Conservation (phyloP, 2,888 invertebrate genomes). For the Lathronympha strigana region DNA sequence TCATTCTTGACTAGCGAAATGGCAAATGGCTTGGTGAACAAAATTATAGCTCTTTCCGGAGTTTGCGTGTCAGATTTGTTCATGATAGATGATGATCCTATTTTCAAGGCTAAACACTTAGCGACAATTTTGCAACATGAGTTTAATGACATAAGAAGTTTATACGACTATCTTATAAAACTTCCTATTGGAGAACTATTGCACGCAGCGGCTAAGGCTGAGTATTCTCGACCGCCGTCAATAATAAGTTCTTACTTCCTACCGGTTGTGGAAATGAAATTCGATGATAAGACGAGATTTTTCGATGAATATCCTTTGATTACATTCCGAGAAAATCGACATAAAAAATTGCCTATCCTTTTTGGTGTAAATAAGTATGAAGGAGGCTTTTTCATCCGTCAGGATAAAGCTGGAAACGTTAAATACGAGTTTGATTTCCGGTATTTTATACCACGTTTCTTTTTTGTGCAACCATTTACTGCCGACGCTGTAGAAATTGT, state of each 20-base stretch:
- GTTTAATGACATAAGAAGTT: conserved; percentile 48
- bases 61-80: conserved; percentile 63
- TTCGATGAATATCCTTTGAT: conserved; percentile 61
- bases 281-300: conserved; percentile 60
- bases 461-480: conserved; percentile 50
- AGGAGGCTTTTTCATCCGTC: conserved; percentile 62
- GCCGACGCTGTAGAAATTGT: conserved; percentile 49
- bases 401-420: conserved; percentile 56
- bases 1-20: conserved; percentile 64
- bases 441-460: conserved; percentile 61
- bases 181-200: conserved; percentile 63
- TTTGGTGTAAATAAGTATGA: conserved; percentile 62
- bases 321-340: conserved; percentile 54
- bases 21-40: conserved; percentile 62
- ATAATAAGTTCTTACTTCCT: conserved; percentile 59
- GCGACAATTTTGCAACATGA: conserved; percentile 60
- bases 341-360: conserved; percentile 62
- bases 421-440: conserved; percentile 59
- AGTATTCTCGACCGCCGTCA: conserved; percentile 54
- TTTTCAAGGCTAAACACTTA: conserved; percentile 59
- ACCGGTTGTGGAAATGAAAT: conserved; percentile 67
- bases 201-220: conserved; percentile 55
- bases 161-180: conserved; percentile 59
- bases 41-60: conserved; percentile 68
- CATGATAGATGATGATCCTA: conserved; percentile 61